Percentiles rank a stretch among this genome's conserved stretches.
phyloP scores from a whole-genome alignment of 2,113 vertebrate genomes.

The Mohoua ochrocephala region DNA sequence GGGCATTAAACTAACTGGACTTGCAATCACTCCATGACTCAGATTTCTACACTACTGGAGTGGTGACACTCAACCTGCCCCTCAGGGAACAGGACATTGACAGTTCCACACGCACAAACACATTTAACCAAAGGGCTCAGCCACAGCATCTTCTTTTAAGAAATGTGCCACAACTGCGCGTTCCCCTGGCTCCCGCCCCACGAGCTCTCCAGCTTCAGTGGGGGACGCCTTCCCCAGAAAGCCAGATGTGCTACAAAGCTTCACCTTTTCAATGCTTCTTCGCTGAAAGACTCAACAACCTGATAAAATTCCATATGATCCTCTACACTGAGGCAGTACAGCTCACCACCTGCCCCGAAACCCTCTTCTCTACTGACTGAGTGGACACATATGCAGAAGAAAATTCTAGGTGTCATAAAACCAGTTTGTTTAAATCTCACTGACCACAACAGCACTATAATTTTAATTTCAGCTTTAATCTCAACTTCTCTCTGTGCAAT shows the following conservation, averaged over 20 bases:
- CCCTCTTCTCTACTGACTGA: background rate
- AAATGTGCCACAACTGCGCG: accelerated
- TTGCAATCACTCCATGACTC: background rate
- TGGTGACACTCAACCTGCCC: background rate
- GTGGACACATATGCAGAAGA: background rate
- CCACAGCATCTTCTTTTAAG: background rate
- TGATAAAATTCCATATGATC: background rate
- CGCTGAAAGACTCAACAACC: background rate
- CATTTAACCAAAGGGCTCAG: accelerated
- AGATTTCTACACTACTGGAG: background rate
- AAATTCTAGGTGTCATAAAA: background rate
- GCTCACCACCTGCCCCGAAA: background rate
- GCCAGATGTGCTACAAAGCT: background rate
- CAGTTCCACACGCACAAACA: background rate
- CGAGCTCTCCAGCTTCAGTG: accelerated
- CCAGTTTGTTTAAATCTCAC: background rate
- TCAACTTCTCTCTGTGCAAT: background rate
- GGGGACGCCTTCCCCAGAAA: background rate
- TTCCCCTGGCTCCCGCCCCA: background rate
- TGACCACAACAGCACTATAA: background rate
- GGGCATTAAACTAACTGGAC: background rate
- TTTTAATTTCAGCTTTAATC: background rate
- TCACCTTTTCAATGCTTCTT: background rate
- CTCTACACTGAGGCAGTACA: background rate
- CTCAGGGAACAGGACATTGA: background rate